Conservation (phyloP, 1,140 invertebrate species). For the Philopotamus ludificatus region DNA sequence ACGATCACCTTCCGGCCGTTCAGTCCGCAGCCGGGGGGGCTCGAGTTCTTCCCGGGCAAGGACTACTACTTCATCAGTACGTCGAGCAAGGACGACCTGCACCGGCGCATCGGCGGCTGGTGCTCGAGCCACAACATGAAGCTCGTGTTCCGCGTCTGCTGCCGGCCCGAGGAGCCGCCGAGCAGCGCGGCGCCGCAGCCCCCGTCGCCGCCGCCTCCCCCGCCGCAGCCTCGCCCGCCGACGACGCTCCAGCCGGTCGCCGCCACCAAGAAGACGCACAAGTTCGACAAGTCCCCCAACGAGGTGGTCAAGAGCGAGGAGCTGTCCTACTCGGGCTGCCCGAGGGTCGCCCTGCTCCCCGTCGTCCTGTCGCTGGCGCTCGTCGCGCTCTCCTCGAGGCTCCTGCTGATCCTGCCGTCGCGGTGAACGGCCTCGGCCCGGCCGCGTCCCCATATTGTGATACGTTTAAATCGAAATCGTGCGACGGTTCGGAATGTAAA, state of each 20-base stretch:
- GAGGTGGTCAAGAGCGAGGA: slow-evolving; percentile 92
- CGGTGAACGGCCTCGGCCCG: slow-evolving; percentile 50
- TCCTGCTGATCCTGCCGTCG: slow-evolving; percentile 50
- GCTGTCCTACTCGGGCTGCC: slow-evolving; percentile 65
- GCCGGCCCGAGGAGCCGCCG: slow-evolving; percentile 63
- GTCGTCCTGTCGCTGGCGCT: slow-evolving; percentile 49
- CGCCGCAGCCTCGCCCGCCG: slow-evolving; percentile 40
- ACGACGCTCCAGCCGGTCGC: slow-evolving; percentile 49
- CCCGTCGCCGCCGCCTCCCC: slow-evolving; percentile 56
- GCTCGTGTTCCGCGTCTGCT: slow-evolving; percentile 93
- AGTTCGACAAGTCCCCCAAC: slow-evolving; percentile 84
- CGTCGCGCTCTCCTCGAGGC: slow-evolving; percentile 47
- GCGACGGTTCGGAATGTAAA: not conserved
- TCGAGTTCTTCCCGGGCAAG: slow-evolving; percentile 91
- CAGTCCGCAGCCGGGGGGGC: slow-evolving; percentile 89
- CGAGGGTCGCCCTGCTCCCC: slow-evolving; percentile 41
- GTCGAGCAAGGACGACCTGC: slow-evolving; percentile 86
- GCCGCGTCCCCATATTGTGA: not conserved
- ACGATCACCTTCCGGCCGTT: slow-evolving; percentile 95
- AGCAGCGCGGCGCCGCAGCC: slow-evolving; percentile 55
- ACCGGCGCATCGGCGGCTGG: slow-evolving; percentile 84
- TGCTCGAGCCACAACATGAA: slow-evolving; percentile 94
- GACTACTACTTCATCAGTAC: slow-evolving; percentile 96
- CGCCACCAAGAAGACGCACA: slow-evolving; percentile 62
- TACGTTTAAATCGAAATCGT: not conserved